Percentiles rank a stretch among this genome's conserved stretches.
These are phyloP conservation scores for Allophyes oxyacanthae DNA, from an alignment of 2,888 invertebrate species.

Conservation along the genomic window DNA sequence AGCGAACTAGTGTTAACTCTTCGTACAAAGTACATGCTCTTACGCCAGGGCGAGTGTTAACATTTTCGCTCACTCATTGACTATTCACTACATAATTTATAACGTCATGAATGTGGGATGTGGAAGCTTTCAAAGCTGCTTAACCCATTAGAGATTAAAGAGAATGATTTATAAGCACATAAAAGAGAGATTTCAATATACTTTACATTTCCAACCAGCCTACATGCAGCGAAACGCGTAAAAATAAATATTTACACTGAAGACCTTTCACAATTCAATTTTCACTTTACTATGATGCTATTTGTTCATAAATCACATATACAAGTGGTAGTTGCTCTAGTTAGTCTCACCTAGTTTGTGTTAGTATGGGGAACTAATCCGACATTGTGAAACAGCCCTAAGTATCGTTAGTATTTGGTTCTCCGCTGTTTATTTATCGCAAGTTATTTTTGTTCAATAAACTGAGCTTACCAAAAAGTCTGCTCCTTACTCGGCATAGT, in stretches of 20 bases:
- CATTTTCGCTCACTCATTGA: not conserved
- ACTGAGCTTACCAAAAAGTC: not conserved
- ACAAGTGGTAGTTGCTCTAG: slow-evolving; percentile 3
- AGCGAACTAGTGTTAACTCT: not conserved
- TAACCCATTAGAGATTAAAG: slow-evolving; percentile 7
- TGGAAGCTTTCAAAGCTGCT: slow-evolving; percentile 1
- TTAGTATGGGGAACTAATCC: slow-evolving; percentile 23
- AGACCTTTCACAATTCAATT: slow-evolving; percentile 11
- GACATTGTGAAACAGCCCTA: slow-evolving; percentile 18
- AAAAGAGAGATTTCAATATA: not conserved
- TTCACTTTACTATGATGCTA: not conserved
- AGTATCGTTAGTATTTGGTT: slow-evolving; percentile 1
- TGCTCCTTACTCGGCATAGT: slow-evolving; percentile 5
- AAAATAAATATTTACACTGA: slow-evolving; percentile 22
- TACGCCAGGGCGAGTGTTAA: too few relatives aligned
- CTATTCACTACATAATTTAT: slow-evolving; percentile 3
- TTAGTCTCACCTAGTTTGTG: slow-evolving; percentile 13
- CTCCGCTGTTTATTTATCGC: slow-evolving; percentile 33
- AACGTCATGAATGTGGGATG: not conserved
- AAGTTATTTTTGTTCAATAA: slow-evolving; percentile 31
- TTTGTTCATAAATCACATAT: slow-evolving; percentile 7
- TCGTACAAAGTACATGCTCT: not conserved
- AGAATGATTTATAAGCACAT: slow-evolving; percentile 7
- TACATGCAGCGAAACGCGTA: slow-evolving; percentile 1
- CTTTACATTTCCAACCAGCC: slow-evolving; percentile 3